Percentiles rank a stretch among this genome's conserved stretches.
Evolutionary conservation across 2,888 invertebrate species (phyloP).

Genomic region (Drosophila paranaensis): DNA sequence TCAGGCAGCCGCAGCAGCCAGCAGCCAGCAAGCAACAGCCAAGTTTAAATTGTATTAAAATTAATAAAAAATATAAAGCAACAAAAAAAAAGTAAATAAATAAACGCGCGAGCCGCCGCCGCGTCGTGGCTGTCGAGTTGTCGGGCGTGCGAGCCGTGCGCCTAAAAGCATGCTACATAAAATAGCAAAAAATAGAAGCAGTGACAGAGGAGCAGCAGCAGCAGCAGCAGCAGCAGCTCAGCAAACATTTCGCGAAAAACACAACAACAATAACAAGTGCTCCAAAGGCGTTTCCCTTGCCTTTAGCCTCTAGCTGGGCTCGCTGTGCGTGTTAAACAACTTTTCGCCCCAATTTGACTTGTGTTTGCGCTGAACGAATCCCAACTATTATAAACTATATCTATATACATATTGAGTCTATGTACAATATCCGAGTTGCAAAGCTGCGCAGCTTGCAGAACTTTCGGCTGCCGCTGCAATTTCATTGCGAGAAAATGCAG

Average conservation of each 20-base stretch:
- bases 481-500: constrained; percentile 27
- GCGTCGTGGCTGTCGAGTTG: background rate
- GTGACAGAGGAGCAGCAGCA: background rate
- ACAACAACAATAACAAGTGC: constrained; percentile 15
- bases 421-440: background rate
- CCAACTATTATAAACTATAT: background rate
- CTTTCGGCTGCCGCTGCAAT: constrained; percentile 1
- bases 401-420: background rate
- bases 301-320: too few species aligned
- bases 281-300: constrained; percentile 6
- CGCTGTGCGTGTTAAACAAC: background rate
- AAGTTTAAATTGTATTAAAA: background rate
- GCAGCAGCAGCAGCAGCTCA: background rate
- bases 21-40: constrained; percentile 1
- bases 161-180: constrained; percentile 34
- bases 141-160: constrained; percentile 6
- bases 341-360: background rate
- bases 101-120: background rate
- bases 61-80: background rate
- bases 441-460: constrained; percentile 5
- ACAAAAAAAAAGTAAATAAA: background rate
- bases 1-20: constrained; percentile 1
- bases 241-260: background rate
- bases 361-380: background rate
- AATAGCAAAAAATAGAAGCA: background rate